Percentiles rank a stretch among this genome's conserved stretches.
These are phyloP conservation scores for Lasius fuliginosus DNA, from an alignment of 2,888 invertebrate genomes.

Conservation along the genomic window DNA sequence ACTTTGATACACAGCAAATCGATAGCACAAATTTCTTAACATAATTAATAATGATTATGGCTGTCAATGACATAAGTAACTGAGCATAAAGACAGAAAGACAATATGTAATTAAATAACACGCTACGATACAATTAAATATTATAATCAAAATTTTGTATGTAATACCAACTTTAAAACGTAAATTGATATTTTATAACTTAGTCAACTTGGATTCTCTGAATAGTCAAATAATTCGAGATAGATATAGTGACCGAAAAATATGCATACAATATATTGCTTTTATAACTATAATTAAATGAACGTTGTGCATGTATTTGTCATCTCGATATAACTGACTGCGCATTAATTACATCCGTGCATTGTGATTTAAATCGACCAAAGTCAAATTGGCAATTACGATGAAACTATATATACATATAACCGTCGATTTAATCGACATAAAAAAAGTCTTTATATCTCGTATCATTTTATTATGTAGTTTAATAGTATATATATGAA, in stretches of 20 bases:
- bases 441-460: constrained; percentile 7
- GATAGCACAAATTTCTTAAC: neutral
- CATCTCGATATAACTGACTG: constrained; percentile 53
- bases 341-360: constrained; percentile 64
- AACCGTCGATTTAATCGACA: constrained; percentile 23
- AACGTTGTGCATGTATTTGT: neutral
- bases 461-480: neutral
- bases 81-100: neutral
- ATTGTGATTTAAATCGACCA: constrained; percentile 63
- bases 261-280: neutral
- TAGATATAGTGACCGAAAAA: neutral
- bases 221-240: constrained; percentile 18
- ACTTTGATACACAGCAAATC: neutral
- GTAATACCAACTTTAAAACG: no score
- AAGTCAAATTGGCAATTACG: constrained; percentile 39
- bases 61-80: neutral
- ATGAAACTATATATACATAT: constrained; percentile 39
- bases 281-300: constrained; percentile 28
- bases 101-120: neutral
- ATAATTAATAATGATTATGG: neutral
- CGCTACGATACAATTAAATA: neutral
- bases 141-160: neutral
- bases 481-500: neutral
- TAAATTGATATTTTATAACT: neutral
- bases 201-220: neutral